These are phyloP conservation scores for Arnoldichthys spilopterus DNA, from an alignment of 2,797 vertebrate species.

Conservation along the genomic window DNA sequence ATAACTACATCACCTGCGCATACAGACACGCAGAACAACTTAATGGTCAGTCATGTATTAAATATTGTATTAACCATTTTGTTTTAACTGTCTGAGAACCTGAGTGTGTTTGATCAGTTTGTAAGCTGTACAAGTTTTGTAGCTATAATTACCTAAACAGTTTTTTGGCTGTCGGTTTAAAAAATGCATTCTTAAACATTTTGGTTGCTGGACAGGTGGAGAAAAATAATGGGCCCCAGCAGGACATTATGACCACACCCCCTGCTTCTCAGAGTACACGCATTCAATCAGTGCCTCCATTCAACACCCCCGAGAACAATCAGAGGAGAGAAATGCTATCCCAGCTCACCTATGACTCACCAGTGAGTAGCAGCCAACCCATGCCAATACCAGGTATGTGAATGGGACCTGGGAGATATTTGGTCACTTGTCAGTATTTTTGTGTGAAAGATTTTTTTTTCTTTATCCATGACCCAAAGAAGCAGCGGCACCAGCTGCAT, in stretches of 20 bases:
- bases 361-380: constrained; percentile 70
- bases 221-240: constrained; percentile 70
- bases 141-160: background rate
- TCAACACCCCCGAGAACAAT: constrained; percentile 78
- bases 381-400: constrained; percentile 69
- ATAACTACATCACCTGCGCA: constrained; percentile 51
- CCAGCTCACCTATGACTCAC: constrained; percentile 76
- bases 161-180: background rate
- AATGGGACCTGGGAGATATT: background rate
- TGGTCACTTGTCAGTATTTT: constrained; percentile 4
- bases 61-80: background rate
- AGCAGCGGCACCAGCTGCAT: constrained; percentile 78
- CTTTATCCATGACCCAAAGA: constrained; percentile 61
- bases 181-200: background rate
- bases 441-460: constrained; percentile 27
- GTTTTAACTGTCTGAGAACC: background rate
- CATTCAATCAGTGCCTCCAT: constrained; percentile 54
- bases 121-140: background rate
- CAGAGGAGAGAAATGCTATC: constrained; percentile 76
- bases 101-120: background rate
- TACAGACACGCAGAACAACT: constrained; percentile 70
- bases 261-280: constrained; percentile 65
- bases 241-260: constrained; percentile 71
- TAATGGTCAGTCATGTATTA: constrained; percentile 38
- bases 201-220: constrained; percentile 60